Evolutionary conservation across 2,797 vertebrate species (phyloP), one percentile per base, ranked within the genome.

Genomic region (Acrocephalus scirpaceus): DNA sequence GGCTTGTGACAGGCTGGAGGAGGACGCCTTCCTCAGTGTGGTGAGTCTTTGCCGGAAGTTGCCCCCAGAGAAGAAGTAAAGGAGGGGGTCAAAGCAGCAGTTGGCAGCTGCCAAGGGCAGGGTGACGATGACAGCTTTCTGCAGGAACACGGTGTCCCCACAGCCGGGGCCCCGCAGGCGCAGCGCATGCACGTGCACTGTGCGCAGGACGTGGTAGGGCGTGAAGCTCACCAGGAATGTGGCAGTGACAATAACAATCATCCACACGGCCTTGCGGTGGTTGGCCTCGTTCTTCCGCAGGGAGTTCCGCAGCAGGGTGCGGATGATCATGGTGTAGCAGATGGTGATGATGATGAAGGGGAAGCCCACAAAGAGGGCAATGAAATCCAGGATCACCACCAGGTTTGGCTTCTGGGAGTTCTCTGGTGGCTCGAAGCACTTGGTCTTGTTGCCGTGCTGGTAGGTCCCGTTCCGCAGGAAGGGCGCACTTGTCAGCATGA

Each of bases 61-160:
- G 19, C 98, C 99, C 3, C 99, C 99, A 0, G 99, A 99, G 97
- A 99, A 99, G 95, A 99, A 99, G 75, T 99, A 99, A 19, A 99
- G 98, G 79, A 99, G 95, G 0, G 99, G 99, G 42, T 44, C 99
- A 99, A 42, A 42, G 40, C 40, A 42, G 40, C 40, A 42, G 86
- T 99, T 99, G 94, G 98, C 95, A 8, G 99, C 99, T 1, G 99
- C 99, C 84, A 99, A 97, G 71, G 98, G 98, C 70, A 99, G 97
- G 0, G 99, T 99, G 87, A 99, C 97, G 54, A 99, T 98, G 1
- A 99, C 99, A 0, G 97, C 98, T 93, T 99, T 99, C 97, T 99
- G 99, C 96, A 99, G 98, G 92, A 96, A 97, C 3, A 98, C 6
- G 10, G 54, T 48, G 27, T 98, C 97, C 2, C 97, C 91, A 8